phyloP scores from a whole-genome alignment of 1,140 invertebrate species.

The Ostrea denselamellosa region DNA sequence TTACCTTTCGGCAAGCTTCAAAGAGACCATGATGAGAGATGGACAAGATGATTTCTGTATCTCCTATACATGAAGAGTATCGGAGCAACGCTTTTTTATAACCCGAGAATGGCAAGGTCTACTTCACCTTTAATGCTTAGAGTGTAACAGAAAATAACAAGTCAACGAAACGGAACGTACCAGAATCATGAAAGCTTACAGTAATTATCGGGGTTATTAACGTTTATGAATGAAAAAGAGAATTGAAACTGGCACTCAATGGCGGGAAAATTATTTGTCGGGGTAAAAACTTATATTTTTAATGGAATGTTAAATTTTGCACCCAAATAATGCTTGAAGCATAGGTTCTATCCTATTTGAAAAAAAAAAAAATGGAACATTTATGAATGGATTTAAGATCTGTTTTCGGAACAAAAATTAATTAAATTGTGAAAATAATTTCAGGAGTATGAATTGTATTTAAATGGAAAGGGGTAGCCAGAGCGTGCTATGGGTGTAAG shows the following conservation, averaged over 20 bases:
- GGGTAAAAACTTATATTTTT: neutral
- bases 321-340: neutral
- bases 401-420: neutral
- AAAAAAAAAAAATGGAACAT: neutral
- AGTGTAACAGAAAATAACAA: neutral
- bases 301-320: neutral
- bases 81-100: conserved; percentile 1
- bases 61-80: conserved; percentile 8
- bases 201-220: conserved; percentile 25
- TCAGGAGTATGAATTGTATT: neutral
- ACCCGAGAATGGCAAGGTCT: conserved; percentile 13
- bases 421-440: conserved; percentile 3
- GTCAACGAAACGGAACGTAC: neutral
- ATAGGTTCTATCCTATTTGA: neutral
- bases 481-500: neutral
- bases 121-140: conserved; percentile 3
- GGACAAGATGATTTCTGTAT: conserved; percentile 22
- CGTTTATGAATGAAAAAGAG: conserved; percentile 30
- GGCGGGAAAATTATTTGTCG: neutral
- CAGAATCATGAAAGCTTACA: neutral
- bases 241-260: neutral
- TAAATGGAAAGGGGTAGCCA: neutral
- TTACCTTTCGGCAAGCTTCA: conserved; percentile 38
- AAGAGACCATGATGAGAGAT: conserved; percentile 42
- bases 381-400: neutral